phyloP scores from a whole-genome alignment of 2,113 vertebrate genomes.

The Aix galericulata region DNA sequence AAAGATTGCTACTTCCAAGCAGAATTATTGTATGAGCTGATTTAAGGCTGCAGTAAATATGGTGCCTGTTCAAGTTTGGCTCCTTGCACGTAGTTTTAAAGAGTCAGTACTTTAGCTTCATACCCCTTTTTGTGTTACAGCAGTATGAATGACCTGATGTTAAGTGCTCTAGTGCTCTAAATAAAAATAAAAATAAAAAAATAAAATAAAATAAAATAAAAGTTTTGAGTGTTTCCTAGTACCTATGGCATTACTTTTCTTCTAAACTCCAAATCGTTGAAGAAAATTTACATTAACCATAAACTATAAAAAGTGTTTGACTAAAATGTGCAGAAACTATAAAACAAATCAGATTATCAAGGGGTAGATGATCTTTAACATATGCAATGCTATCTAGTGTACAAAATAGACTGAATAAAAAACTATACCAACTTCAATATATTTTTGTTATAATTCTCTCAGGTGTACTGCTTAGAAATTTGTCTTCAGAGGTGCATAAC shows the following conservation, averaged over 20 bases:
- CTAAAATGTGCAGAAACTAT: not conserved
- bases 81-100: not conserved
- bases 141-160: fast-evolving
- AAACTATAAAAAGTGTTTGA: not conserved
- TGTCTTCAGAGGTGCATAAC: not conserved
- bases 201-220: not conserved
- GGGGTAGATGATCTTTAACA: not conserved
- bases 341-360: not conserved
- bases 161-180: not conserved
- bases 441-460: not conserved
- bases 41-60: not conserved
- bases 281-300: not conserved
- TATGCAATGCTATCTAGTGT: not conserved
- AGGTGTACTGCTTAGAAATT: not conserved
- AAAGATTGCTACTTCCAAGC: not conserved
- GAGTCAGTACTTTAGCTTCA: not conserved
- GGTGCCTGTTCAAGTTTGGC: not conserved
- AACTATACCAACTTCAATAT: not conserved
- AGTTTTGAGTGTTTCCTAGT: not conserved
- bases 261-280: not conserved
- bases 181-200: not conserved
- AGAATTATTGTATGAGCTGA: not conserved
- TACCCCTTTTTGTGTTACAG: not conserved
- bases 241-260: not conserved
- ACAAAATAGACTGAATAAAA: not conserved